Percentiles rank a stretch among this genome's conserved stretches.
Conservation (phyloP, 2,113 vertebrate genomes). For the Sitta europaea region DNA sequence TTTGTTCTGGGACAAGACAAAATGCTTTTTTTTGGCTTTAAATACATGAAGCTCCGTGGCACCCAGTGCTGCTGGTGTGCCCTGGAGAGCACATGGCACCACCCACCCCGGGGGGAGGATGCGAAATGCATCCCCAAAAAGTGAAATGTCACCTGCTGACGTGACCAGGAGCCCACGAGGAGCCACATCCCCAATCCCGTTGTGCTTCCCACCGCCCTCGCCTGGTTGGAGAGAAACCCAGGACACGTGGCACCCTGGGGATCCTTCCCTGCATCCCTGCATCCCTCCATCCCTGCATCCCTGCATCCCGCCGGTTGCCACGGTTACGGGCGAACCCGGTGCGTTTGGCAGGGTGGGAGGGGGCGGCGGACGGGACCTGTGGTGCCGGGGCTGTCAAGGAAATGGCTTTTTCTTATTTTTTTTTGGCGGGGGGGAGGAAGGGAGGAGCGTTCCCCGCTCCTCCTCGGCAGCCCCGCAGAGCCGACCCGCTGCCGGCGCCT, state of each 20-base stretch:
- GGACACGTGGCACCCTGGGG: not conserved
- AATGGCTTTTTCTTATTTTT: not conserved
- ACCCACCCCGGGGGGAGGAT: not conserved
- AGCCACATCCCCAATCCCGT: not conserved
- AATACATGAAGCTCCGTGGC: not conserved
- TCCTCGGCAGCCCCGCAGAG: not conserved
- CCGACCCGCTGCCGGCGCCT: not conserved
- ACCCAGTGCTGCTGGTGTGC: not conserved
- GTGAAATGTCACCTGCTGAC: not conserved
- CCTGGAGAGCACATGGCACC: not conserved
- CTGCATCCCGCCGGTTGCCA: slow-evolving; percentile 18
- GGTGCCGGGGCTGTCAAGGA: not conserved
- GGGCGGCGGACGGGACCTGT: not conserved
- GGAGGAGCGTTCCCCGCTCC: not conserved
- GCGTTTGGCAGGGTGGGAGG: not conserved
- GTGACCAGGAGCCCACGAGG: not conserved
- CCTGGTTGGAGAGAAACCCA: not conserved
- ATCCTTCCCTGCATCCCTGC: not conserved
- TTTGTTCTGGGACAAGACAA: not conserved
- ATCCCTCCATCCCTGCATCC: not conserved
- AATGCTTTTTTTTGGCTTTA: not conserved
- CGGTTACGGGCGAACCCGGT: not conserved
- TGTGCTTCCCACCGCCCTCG: not conserved
- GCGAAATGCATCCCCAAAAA: rapidly evolving
- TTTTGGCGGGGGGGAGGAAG: too few relatives aligned